Percentiles rank a stretch among this genome's conserved stretches.
phyloP scores from a whole-genome alignment of 23 tunicate genomes.

The Oikopleura vanhoeffeni region DNA sequence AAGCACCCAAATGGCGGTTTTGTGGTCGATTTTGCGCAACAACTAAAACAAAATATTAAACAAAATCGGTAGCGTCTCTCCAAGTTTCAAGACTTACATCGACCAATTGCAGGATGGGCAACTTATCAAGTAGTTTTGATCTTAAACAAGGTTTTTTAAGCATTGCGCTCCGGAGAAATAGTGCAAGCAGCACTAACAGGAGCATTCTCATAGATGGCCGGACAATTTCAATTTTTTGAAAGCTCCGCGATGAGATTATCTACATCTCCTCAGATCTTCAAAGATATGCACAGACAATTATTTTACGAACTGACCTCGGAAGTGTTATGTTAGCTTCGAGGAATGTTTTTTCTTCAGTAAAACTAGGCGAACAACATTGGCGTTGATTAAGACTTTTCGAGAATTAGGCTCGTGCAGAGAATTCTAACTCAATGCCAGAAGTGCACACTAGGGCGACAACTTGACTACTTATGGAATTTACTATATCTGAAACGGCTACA shows the following conservation, averaged over 20 bases:
- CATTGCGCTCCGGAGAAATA: constrained; percentile 1
- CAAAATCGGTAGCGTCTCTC: neutral
- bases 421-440: neutral
- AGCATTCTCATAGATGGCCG: neutral
- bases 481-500: neutral
- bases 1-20: neutral
- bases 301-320: neutral
- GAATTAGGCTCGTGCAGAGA: neutral
- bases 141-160: constrained; percentile 13
- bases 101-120: neutral
- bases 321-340: neutral
- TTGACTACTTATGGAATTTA: neutral
- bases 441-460: neutral
- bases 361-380: neutral
- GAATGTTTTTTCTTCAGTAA: neutral
- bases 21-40: neutral
- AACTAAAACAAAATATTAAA: neutral
- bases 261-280: neutral
- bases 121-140: neutral
- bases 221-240: neutral
- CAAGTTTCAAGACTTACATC: neutral
- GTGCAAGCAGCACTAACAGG: too few relatives aligned
- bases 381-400: neutral
- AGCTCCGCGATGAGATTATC: neutral
- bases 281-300: neutral